Evolutionary conservation across 1,140 invertebrate genomes (phyloP).

Genomic region (Battus philenor): DNA sequence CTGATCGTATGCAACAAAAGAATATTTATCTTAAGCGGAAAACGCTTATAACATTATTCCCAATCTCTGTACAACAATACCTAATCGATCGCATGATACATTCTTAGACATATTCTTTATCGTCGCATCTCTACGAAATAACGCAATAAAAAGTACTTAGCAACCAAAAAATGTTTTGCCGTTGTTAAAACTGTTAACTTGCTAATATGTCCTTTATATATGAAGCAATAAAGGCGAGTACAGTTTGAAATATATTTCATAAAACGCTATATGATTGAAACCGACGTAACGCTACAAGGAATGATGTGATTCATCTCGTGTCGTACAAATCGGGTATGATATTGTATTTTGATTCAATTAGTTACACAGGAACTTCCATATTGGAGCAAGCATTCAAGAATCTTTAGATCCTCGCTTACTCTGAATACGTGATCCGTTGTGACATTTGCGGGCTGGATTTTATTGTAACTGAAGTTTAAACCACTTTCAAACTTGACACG

Average conservation of each 20-base stretch:
- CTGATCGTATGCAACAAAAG: conserved; percentile 38
- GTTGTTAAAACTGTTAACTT: conserved; percentile 11
- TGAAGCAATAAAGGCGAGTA: conserved; percentile 23
- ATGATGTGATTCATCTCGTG: conserved; percentile 60
- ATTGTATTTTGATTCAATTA: conserved; percentile 70
- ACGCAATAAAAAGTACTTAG: conserved; percentile 59
- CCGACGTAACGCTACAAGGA: conserved; percentile 41
- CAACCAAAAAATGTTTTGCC: conserved; percentile 23
- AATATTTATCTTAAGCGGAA: conserved; percentile 48
- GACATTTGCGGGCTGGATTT: too few relatives aligned
- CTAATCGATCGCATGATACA: conserved; percentile 45
- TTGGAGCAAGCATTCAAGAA: conserved; percentile 37
- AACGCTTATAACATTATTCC: conserved; percentile 46
- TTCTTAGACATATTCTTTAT: conserved; percentile 48
- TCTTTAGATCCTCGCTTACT: conserved; percentile 20
- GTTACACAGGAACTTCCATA: conserved; percentile 58
- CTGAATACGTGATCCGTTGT: not conserved
- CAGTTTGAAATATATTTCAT: conserved; percentile 16
- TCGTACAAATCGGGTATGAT: conserved; percentile 51
- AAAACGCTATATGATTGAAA: conserved; percentile 26
- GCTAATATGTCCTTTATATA: conserved; percentile 25
- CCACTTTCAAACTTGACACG: too few relatives aligned
- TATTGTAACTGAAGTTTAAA: too few relatives aligned
- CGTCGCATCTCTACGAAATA: conserved; percentile 52
- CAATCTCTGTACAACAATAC: conserved; percentile 51